Evolutionary conservation across 1,140 invertebrate species (phyloP).

Genomic region (Drosophila lacteicornis): DNA sequence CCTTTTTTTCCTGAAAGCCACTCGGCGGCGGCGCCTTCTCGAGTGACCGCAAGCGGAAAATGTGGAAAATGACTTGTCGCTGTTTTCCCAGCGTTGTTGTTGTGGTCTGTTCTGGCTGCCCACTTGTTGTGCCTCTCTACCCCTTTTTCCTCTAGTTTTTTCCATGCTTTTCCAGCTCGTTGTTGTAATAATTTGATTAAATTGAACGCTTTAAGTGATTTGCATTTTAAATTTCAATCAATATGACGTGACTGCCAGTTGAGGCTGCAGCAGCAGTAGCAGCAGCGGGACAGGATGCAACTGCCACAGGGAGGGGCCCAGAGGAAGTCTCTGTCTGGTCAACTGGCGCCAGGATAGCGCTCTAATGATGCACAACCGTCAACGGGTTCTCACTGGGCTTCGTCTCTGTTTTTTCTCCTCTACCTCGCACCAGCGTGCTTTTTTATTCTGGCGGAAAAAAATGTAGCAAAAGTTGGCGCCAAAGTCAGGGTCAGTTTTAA

Average conservation of each 20-base stretch:
- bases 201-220: constrained; percentile 83
- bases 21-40: constrained; percentile 44
- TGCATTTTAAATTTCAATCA: constrained; percentile 83
- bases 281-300: constrained; percentile 29
- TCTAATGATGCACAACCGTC: constrained; percentile 49
- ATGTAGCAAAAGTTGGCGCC: constrained; percentile 2
- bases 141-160: background rate
- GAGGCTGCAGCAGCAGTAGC: constrained; percentile 29
- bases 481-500: constrained; percentile 31
- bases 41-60: constrained; percentile 70
- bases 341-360: constrained; percentile 48
- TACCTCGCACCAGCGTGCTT: background rate
- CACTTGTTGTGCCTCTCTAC: constrained; percentile 4
- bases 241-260: constrained; percentile 65
- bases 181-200: constrained; percentile 81
- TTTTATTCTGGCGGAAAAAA: constrained; percentile 10
- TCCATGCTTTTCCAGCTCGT: constrained; percentile 42
- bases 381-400: constrained; percentile 34
- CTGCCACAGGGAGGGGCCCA: background rate
- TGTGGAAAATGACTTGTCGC: constrained; percentile 72
- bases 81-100: constrained; percentile 29
- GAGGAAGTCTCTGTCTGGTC: constrained; percentile 44
- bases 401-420: constrained; percentile 2
- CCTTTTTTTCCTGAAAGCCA: constrained; percentile 12
- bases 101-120: constrained; percentile 35